Conservation (phyloP, 2,113 vertebrate genomes). For the Oreotrochilus melanogaster region DNA sequence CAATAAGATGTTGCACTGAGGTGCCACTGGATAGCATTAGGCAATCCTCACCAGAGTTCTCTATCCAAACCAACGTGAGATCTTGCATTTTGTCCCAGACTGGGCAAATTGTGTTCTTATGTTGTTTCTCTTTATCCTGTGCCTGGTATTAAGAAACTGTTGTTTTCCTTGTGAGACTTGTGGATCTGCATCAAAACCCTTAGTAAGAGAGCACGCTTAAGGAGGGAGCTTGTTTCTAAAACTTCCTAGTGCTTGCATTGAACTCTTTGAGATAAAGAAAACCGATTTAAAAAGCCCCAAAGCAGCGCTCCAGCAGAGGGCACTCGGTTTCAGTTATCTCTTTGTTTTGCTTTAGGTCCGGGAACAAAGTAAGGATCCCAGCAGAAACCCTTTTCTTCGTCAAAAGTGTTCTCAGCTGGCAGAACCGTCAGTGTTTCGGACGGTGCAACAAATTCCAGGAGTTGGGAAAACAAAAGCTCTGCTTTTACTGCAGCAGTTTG, state of each 20-base stretch:
- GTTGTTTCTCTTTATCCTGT: background rate
- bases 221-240: background rate
- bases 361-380: constrained; percentile 78
- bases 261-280: background rate
- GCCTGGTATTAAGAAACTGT: background rate
- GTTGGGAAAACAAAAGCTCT: constrained; percentile 88
- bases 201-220: rapidly evolving
- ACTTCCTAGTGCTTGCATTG: rapidly evolving
- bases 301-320: background rate
- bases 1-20: background rate
- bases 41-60: background rate
- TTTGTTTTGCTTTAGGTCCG: constrained; percentile 80
- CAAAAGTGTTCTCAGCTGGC: constrained; percentile 45
- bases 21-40: background rate
- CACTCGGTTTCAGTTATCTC: background rate
- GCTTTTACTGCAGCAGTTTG: constrained; percentile 84
- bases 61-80: background rate
- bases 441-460: constrained; percentile 87
- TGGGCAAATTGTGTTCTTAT: background rate
- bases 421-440: constrained; percentile 78
- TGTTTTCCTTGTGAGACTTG: background rate
- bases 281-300: rapidly evolving
- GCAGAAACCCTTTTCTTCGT: constrained; percentile 82
- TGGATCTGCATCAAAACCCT: background rate
- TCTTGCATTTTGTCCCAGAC: background rate